These are phyloP conservation scores for Dynastes maya DNA, from an alignment of 2,888 invertebrate species.

Conservation along the genomic window DNA sequence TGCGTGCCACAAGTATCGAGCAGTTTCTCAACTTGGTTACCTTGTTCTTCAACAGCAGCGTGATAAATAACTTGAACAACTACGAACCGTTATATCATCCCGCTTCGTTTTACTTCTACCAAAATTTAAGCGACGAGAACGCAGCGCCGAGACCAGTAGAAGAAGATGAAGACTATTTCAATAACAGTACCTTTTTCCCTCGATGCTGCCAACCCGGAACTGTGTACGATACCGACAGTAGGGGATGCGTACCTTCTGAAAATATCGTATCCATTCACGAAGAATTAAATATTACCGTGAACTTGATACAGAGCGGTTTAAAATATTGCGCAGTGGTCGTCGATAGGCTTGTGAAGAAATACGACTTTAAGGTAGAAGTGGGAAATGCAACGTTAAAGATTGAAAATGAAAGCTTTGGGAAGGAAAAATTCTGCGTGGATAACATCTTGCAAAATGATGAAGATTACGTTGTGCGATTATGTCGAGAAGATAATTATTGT, in stretches of 20 bases:
- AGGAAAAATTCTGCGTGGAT: slow-evolving; percentile 15
- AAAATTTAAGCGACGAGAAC: not conserved
- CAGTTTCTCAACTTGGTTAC: not conserved
- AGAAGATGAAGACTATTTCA: not conserved
- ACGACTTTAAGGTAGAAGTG: not conserved
- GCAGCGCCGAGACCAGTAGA: not conserved
- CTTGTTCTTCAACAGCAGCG: slow-evolving; percentile 23
- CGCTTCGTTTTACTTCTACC: not conserved
- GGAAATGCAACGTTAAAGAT: slow-evolving; percentile 3
- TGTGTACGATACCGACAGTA: slow-evolving; percentile 1
- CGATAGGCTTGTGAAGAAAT: slow-evolving; percentile 12
- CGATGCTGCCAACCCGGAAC: slow-evolving; percentile 7
- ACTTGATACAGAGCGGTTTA: slow-evolving; percentile 18
- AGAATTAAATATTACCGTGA: slow-evolving; percentile 20
- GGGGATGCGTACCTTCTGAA: not conserved
- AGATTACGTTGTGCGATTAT: slow-evolving; percentile 16
- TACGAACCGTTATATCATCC: not conserved
- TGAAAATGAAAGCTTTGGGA: not conserved
- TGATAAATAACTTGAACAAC: not conserved
- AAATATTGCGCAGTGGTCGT: not conserved
- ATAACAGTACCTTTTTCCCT: not conserved
- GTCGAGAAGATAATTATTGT: slow-evolving; percentile 9
- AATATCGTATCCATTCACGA: not conserved
- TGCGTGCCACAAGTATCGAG: not conserved
- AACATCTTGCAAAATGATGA: not conserved